These are phyloP conservation scores for Dasypus novemcinctus DNA, from an alignment of 2,113 vertebrate genomes.

Conservation along the genomic window DNA sequence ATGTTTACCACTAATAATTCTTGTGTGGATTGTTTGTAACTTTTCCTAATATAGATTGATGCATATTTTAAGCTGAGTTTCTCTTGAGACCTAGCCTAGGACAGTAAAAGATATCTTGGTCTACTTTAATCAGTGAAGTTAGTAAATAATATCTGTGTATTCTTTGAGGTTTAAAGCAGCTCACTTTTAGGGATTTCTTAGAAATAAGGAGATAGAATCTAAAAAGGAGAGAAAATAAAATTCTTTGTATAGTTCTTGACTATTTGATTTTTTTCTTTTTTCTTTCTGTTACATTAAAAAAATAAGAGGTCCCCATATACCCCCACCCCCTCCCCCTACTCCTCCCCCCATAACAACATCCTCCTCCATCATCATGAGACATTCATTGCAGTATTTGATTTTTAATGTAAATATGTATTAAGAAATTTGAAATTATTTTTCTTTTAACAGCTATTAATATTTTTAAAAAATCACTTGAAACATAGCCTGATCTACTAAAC, in stretches of 20 bases:
- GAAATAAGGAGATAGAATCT: conserved; percentile 20
- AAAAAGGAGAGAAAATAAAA: neutral
- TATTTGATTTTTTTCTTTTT: neutral
- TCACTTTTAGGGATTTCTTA: neutral
- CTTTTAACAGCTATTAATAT: neutral
- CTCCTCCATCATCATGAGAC: too few relatives aligned
- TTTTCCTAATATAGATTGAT: neutral
- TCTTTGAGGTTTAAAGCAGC: neutral
- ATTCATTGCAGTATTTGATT: too few relatives aligned
- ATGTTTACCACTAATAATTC: neutral
- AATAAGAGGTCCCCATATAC: too few relatives aligned
- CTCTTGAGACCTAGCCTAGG: neutral
- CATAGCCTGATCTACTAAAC: neutral
- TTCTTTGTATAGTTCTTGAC: neutral
- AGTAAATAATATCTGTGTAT: neutral
- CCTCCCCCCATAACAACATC: too few relatives aligned
- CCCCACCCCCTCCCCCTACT: too few relatives aligned
- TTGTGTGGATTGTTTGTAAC: neutral
- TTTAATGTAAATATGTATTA: neutral
- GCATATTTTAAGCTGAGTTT: neutral
- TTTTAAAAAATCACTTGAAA: conserved; percentile 21
- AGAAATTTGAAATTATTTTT: conserved; percentile 9
- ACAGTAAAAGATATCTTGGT: neutral
- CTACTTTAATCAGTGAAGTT: neutral
- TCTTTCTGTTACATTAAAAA: too few relatives aligned